phyloP scores from a whole-genome alignment of 2,113 vertebrate genomes.

The Menidia beryllina region DNA sequence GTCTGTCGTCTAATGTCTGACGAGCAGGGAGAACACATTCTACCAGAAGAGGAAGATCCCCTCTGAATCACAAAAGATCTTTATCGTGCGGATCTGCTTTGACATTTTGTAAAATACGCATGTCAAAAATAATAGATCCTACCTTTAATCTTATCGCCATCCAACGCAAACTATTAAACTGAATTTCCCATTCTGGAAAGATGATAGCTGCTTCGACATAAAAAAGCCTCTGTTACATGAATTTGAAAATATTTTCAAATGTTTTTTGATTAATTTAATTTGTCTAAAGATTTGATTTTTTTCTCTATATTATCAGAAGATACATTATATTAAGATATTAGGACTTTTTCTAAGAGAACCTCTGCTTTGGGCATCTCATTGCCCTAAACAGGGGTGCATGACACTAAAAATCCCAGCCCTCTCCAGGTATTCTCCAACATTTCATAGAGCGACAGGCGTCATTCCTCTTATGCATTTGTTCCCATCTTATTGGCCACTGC shows the following conservation, averaged over 20 bases:
- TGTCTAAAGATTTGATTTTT: too few relatives aligned
- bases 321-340: not conserved
- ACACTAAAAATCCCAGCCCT: not conserved
- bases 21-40: conserved; percentile 28
- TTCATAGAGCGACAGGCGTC: not conserved
- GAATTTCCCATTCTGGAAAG: not conserved
- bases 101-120: not conserved
- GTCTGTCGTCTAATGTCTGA: conserved; percentile 43
- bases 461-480: not conserved
- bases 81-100: conserved; percentile 3
- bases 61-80: conserved; percentile 17
- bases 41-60: not conserved
- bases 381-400: conserved; percentile 8
- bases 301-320: too few relatives aligned
- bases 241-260: too few relatives aligned
- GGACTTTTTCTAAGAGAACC: not conserved
- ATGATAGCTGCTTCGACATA: not conserved
- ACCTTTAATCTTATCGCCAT: not conserved
- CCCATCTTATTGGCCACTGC: not conserved
- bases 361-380: too few relatives aligned
- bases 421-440: not conserved
- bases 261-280: too few relatives aligned
- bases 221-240: not conserved
- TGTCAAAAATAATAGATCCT: conserved; percentile 18
- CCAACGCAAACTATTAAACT: not conserved